phyloP scores from a whole-genome alignment of 2,113 vertebrate genomes.

The Ptilorrhoa leucosticta region DNA sequence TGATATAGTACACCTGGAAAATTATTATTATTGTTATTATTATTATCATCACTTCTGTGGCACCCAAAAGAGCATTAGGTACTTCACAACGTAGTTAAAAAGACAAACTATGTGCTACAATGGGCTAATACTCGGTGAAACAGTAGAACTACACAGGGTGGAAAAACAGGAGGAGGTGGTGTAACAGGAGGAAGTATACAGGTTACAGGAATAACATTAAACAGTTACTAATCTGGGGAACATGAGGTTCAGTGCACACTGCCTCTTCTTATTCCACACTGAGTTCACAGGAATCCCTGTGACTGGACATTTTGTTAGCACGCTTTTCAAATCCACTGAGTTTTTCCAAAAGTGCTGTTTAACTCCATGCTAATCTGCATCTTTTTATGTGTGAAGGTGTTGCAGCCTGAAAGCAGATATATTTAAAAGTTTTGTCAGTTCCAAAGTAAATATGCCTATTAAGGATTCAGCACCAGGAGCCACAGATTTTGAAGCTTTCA shows the following conservation, averaged over 20 bases:
- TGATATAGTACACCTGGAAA: background rate
- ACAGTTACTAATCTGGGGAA: background rate
- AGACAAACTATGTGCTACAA: background rate
- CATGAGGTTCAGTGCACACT: background rate
- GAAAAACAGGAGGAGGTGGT: background rate
- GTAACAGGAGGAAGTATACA: background rate
- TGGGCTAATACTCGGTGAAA: background rate
- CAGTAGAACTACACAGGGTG: background rate
- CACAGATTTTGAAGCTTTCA: background rate
- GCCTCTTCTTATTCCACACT: background rate
- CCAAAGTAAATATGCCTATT: background rate
- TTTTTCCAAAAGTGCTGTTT: background rate
- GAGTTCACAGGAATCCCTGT: background rate
- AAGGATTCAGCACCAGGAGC: background rate
- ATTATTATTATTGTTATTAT: background rate
- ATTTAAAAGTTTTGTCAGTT: background rate
- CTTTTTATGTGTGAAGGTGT: background rate
- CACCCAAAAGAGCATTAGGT: background rate
- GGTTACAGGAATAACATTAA: conserved; percentile 4
- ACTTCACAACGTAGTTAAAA: conserved; percentile 6
- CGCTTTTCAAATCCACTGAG: background rate
- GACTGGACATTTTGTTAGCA: background rate
- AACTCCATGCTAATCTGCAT: background rate
- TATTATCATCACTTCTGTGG: background rate
- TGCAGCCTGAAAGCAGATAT: background rate